These are phyloP conservation scores for Catamblyrhynchus diadema DNA, from an alignment of 2,797 vertebrate genomes.

Conservation along the genomic window DNA sequence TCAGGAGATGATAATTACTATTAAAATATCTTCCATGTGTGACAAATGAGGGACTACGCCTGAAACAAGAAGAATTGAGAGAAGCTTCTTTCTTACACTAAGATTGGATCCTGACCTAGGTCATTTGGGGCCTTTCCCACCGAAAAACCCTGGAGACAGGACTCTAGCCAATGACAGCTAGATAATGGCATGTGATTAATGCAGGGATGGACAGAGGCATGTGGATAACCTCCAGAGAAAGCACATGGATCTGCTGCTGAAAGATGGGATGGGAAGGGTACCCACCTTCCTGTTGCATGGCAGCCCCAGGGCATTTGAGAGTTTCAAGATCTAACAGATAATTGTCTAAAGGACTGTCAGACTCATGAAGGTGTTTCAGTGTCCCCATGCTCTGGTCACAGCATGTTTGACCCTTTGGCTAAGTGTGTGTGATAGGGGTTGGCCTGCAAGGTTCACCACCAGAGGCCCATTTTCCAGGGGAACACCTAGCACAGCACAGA, in stretches of 20 bases:
- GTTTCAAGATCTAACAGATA: neutral
- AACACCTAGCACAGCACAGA: fast-evolving
- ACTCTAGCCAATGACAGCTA: neutral
- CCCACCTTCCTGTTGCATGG: neutral
- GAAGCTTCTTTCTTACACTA: neutral
- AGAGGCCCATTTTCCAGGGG: neutral
- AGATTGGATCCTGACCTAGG: neutral
- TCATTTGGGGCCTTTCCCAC: neutral
- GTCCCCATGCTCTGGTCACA: neutral
- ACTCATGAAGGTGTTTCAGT: neutral
- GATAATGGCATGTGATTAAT: neutral
- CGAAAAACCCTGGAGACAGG: neutral
- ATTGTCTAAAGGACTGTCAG: neutral
- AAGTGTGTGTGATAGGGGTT: fast-evolving
- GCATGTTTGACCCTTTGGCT: neutral
- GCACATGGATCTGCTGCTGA: neutral
- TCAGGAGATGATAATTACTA: neutral
- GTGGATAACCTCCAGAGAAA: neutral
- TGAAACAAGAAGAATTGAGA: neutral
- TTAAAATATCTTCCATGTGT: neutral
- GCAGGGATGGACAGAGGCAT: neutral
- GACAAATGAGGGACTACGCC: neutral
- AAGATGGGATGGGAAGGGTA: neutral
- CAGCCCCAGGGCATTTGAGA: neutral
- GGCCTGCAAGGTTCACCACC: neutral